Conservation (phyloP, 2,113 vertebrate species). For the Puntigrus tetrazona region DNA sequence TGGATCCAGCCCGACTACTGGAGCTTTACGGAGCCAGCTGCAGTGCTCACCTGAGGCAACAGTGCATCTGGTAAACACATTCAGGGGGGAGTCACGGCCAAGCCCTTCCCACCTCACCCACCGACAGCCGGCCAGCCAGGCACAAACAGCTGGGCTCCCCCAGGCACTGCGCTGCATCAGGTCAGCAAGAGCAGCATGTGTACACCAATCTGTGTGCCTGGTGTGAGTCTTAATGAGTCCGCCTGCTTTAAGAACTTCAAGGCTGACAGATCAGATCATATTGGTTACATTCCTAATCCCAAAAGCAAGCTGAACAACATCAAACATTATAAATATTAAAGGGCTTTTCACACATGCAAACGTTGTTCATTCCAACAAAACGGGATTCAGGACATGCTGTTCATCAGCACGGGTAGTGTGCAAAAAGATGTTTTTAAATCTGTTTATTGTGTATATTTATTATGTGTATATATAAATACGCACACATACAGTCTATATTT, state of each 20-base stretch:
- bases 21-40: constrained; percentile 65
- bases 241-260: constrained; percentile 10
- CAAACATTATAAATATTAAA: background rate
- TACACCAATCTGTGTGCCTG: constrained; percentile 28
- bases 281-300: background rate
- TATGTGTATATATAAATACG: too few species aligned
- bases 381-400: background rate
- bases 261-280: background rate
- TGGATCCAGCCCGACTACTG: constrained; percentile 56
- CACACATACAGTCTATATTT: too few species aligned
- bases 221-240: constrained; percentile 20
- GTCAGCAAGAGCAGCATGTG: constrained; percentile 44
- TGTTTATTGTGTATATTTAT: too few species aligned
- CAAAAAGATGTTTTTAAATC: background rate
- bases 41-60: constrained; percentile 66
- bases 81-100: constrained; percentile 40
- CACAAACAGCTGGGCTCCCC: constrained; percentile 64
- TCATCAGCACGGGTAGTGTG: background rate
- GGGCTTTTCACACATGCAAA: background rate
- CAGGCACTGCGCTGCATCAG: constrained; percentile 53
- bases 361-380: background rate
- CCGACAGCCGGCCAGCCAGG: constrained; percentile 63
- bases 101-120: constrained; percentile 56
- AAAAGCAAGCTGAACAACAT: background rate
- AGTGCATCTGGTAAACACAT: constrained; percentile 71